phyloP scores from a whole-genome alignment of 2,113 vertebrate species.

The Eublepharis macularius region DNA sequence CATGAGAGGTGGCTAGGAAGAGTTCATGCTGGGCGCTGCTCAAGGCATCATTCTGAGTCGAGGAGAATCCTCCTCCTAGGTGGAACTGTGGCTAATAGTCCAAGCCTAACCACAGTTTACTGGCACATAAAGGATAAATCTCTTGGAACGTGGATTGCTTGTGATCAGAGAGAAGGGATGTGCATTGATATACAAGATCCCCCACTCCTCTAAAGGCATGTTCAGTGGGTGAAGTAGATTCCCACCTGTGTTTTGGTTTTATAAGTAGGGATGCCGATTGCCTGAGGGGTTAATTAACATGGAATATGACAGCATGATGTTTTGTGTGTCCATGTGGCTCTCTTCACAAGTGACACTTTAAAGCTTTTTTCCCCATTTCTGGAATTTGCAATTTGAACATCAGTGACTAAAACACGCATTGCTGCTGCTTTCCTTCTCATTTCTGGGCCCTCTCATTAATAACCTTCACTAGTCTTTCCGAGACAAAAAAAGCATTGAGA shows the following conservation, averaged over 20 bases:
- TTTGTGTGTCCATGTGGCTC: neutral
- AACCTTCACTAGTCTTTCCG: neutral
- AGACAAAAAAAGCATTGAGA: neutral
- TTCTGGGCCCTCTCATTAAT: neutral
- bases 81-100: neutral
- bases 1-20: neutral
- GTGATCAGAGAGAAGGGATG: neutral
- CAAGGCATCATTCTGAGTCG: neutral
- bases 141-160: neutral
- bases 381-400: neutral
- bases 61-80: neutral
- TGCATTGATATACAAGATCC: too few relatives aligned
- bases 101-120: neutral
- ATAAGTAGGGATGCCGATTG: neutral
- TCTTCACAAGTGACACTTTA: neutral
- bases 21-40: neutral
- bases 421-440: neutral
- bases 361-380: neutral
- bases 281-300: neutral
- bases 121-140: neutral
- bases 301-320: neutral
- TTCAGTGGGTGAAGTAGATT: neutral
- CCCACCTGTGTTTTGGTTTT: neutral
- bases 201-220: neutral
- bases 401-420: neutral